Conservation (phyloP, 2,797 vertebrate species). For the Thaleichthys pacificus region DNA sequence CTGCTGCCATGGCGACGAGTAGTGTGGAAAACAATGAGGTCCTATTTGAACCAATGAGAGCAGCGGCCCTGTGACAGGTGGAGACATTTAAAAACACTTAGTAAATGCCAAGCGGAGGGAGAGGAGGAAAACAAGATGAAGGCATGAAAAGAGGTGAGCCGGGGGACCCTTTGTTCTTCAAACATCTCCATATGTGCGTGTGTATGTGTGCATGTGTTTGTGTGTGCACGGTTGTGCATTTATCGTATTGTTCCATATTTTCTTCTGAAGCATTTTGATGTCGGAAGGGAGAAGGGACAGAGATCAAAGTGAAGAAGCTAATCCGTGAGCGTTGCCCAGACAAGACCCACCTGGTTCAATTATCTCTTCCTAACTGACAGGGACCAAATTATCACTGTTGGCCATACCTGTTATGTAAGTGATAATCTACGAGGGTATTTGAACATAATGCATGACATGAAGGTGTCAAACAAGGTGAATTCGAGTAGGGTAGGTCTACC, state of each 20-base stretch:
- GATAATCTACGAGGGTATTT: too few species aligned
- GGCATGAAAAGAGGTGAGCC: slow-evolving; percentile 13
- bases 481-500: too few species aligned
- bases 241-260: slow-evolving; percentile 33
- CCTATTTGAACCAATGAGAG: slow-evolving; percentile 42
- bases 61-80: slow-evolving; percentile 30
- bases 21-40: slow-evolving; percentile 47
- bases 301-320: slow-evolving; percentile 34
- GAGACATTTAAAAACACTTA: slow-evolving; percentile 32
- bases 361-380: slow-evolving; percentile 33
- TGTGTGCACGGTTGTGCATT: slow-evolving; percentile 14
- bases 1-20: slow-evolving; percentile 48
- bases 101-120: slow-evolving; percentile 19
- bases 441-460: too few species aligned
- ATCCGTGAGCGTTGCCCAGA: slow-evolving; percentile 29
- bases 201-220: background rate
- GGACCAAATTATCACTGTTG: background rate
- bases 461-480: too few species aligned
- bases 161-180: slow-evolving; percentile 35
- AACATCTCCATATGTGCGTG: slow-evolving; percentile 5
- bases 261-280: slow-evolving; percentile 31
- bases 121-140: slow-evolving; percentile 20
- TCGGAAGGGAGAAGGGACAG: slow-evolving; percentile 13
- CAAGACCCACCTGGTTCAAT: slow-evolving; percentile 49
- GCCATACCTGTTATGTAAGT: too few species aligned